These are phyloP conservation scores for Protosalanx chinensis DNA, from an alignment of 2,797 vertebrate species.

Conservation along the genomic window DNA sequence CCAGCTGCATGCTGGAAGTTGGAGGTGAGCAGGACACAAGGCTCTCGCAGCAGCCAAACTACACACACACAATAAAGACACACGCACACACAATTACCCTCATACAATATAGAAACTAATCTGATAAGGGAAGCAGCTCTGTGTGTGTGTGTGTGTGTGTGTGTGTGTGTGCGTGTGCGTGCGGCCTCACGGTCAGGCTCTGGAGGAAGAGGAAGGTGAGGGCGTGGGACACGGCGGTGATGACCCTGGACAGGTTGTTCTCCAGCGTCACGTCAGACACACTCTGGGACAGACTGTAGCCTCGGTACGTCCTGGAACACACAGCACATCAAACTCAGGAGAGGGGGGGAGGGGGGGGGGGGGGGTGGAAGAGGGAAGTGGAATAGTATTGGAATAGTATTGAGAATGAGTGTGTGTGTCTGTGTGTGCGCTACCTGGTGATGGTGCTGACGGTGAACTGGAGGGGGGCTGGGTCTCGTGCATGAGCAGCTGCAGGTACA, in stretches of 20 bases:
- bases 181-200: conserved; percentile 83
- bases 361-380: no score
- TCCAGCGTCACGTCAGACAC: conserved; percentile 89
- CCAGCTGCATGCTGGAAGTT: conserved; percentile 88
- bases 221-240: conserved; percentile 85
- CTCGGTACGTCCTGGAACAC: conserved; percentile 85
- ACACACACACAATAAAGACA: not conserved
- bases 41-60: conserved; percentile 99
- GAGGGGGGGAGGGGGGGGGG: no score
- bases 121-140: no score
- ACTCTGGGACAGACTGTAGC: conserved; percentile 81
- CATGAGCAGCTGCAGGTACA: conserved; percentile 94
- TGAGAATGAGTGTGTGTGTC: not conserved
- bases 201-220: conserved; percentile 87
- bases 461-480: conserved; percentile 91
- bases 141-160: not conserved
- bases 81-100: not conserved
- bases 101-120: no score
- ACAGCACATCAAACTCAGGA: not conserved
- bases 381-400: no score
- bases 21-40: conserved; percentile 84
- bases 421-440: conserved; percentile 78
- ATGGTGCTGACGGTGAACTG: conserved; percentile 93
- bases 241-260: conserved; percentile 92
- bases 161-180: not conserved